Conservation (phyloP, 2,888 invertebrate species). For the Eupithecia subfuscata region DNA sequence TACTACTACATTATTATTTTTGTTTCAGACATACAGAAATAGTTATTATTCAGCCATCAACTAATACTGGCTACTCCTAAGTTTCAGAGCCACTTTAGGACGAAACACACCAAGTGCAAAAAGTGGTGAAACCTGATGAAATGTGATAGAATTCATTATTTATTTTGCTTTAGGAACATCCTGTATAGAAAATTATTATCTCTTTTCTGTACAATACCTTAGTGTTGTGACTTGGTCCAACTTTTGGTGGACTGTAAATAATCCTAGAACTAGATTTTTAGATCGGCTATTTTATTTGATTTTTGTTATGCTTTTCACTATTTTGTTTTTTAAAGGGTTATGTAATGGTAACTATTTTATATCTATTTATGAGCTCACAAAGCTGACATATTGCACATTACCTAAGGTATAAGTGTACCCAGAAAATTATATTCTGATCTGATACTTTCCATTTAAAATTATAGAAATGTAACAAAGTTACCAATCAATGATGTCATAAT, state of each 20-base stretch:
- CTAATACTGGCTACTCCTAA: slow-evolving; percentile 66
- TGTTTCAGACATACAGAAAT: slow-evolving; percentile 76
- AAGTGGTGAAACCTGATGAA: slow-evolving; percentile 28
- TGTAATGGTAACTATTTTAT: neutral
- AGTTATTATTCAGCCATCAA: slow-evolving; percentile 60
- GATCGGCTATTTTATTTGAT: neutral
- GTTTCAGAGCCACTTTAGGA: slow-evolving; percentile 23
- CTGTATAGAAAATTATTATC: neutral
- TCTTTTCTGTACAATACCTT: neutral
- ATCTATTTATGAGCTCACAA: neutral
- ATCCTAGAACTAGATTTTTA: slow-evolving; percentile 5
- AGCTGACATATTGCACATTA: slow-evolving; percentile 1
- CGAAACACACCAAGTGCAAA: neutral
- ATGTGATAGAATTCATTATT: slow-evolving; percentile 50
- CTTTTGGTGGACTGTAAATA: slow-evolving; percentile 1
- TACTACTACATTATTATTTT: slow-evolving; percentile 23
- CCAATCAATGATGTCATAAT: neutral
- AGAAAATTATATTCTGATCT: neutral
- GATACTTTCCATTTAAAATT: neutral
- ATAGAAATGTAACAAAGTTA: neutral
- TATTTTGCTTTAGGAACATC: slow-evolving; percentile 9
- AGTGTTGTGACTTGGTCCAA: slow-evolving; percentile 2
- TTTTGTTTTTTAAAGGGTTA: slow-evolving; percentile 4
- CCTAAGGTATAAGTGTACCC: neutral
- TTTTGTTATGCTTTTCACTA: slow-evolving; percentile 3